Evolutionary conservation across 2,797 vertebrate genomes (phyloP), one percentile per base, ranked within the genome.

Genomic region (Ambastaia sidthimunki): DNA sequence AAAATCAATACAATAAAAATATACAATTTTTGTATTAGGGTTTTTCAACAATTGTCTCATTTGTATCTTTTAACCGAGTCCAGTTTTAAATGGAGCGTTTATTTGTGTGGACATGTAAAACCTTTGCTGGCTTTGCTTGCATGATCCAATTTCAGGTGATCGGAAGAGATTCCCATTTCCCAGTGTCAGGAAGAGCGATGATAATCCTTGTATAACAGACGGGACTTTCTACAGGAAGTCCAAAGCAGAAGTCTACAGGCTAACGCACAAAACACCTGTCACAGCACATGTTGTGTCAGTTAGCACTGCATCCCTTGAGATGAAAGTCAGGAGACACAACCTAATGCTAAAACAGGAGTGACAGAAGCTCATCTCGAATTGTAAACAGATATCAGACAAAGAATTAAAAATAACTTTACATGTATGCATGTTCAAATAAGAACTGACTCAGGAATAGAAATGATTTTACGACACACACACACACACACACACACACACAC

Each of bases 221-320:
- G n/a, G 62, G 72, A 67, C 47, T 65, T 83, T 76, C 47, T 11
- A 16, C 34, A 62, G 75, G 79, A 83, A 59, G 41, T 57, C n/a
- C 69, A 5, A 57, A 19, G 54, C 71, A 21, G 57, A 69, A 34
- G 34, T 55, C 54, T 16, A 48, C 60, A 50, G 31, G 10, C 73
- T 54, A 47, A 52, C 59, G 4, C 44, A 34, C 44, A 74, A 62
- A 80, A 78, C 85, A 85, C 75, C 78, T 84, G 84, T 75, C 71
- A 23, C 15, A 63, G 70, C 50, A 63, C 69, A 34, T 48, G 57
- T 13, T 37, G 52, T 47, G 71, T 77, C 83, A 71, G 34, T 76
- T 70, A 78, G 48, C 18, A 7, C 44, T 31, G 48, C 1, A n/a
- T 65, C 21, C 18, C 28, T 19, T 19, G 68, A 28, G 65, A 63